Evolutionary conservation across 2,888 invertebrate species (phyloP).

Genomic region (Alcis repandata): DNA sequence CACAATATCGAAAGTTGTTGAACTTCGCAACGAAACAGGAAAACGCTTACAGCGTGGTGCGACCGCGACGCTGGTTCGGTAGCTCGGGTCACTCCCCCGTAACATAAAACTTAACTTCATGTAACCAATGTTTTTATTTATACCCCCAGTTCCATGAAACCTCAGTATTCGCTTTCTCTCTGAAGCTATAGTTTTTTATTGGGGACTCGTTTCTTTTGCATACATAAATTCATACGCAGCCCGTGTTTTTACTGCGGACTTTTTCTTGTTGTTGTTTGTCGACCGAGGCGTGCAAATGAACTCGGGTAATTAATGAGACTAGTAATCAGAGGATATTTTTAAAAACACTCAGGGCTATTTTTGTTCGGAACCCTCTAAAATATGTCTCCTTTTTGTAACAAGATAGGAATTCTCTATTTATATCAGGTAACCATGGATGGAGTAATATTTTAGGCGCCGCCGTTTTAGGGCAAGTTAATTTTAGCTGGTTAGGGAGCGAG

Average conservation of each 20-base stretch:
- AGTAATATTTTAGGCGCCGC: slow-evolving; percentile 52
- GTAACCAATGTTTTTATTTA: slow-evolving; percentile 52
- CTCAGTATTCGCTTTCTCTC: slow-evolving; percentile 57
- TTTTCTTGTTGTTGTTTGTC: slow-evolving; percentile 52
- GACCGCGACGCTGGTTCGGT: slow-evolving; percentile 62
- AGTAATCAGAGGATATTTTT: slow-evolving; percentile 34
- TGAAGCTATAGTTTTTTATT: slow-evolving; percentile 58
- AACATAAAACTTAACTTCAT: slow-evolving; percentile 57
- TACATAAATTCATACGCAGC: slow-evolving; percentile 57
- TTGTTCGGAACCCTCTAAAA: slow-evolving; percentile 48
- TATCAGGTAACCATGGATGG: slow-evolving; percentile 53
- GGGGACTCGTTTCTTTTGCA: slow-evolving; percentile 60
- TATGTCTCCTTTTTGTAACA: slow-evolving; percentile 49
- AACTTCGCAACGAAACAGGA: slow-evolving; percentile 65
- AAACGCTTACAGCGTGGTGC: slow-evolving; percentile 57
- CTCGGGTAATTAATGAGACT: slow-evolving; percentile 41
- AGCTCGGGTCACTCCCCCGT: slow-evolving; percentile 67
- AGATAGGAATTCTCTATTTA: slow-evolving; percentile 50
- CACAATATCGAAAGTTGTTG: slow-evolving; percentile 65
- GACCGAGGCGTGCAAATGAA: slow-evolving; percentile 48
- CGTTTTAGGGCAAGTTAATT: slow-evolving; percentile 69
- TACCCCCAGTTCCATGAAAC: slow-evolving; percentile 54
- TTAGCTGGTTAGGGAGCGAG: slow-evolving; percentile 72
- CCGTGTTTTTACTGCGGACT: slow-evolving; percentile 50
- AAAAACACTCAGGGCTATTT: slow-evolving; percentile 39